These are phyloP conservation scores for Campopleginae sp. DNA, from an alignment of 2,888 invertebrate genomes.

Conservation along the genomic window DNA sequence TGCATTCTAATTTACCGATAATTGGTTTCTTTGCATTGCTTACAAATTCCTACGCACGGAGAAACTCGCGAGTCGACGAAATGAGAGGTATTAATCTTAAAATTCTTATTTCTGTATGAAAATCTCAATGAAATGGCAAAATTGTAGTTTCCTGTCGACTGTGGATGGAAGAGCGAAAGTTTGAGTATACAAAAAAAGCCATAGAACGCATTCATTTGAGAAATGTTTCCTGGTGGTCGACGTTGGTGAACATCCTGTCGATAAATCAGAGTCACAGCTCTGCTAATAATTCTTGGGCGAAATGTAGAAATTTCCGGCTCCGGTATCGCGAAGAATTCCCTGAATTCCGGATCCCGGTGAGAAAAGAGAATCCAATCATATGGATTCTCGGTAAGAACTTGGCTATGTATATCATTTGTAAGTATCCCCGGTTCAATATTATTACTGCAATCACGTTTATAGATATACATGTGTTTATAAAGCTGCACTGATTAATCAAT, in stretches of 20 bases:
- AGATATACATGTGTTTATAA: conserved; percentile 5
- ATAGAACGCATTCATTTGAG: not conserved
- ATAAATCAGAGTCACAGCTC: conserved; percentile 25
- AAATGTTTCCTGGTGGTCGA: not conserved
- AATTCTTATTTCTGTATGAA: not conserved
- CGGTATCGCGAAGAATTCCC: conserved; percentile 18
- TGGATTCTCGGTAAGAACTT: not conserved
- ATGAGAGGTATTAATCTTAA: not conserved
- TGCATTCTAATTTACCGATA: not conserved
- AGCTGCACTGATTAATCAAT: conserved; percentile 60
- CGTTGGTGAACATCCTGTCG: conserved; percentile 7
- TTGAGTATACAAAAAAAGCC: not conserved
- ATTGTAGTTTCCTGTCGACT: not conserved
- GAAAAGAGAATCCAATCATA: conserved; percentile 26
- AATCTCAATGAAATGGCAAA: not conserved
- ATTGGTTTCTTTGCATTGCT: not conserved
- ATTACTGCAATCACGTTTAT: conserved; percentile 42
- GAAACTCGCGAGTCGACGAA: too few relatives aligned
- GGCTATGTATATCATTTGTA: conserved; percentile 9
- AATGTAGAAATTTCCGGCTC: not conserved
- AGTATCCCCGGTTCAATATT: conserved; percentile 33
- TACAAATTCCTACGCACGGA: not conserved
- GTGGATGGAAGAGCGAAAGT: not conserved
- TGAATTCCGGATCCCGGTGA: conserved; percentile 22
- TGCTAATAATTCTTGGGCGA: not conserved